Base-by-base conservation (phyloP, 2,888 invertebrate species). In the Sipha maydis region DNA sequence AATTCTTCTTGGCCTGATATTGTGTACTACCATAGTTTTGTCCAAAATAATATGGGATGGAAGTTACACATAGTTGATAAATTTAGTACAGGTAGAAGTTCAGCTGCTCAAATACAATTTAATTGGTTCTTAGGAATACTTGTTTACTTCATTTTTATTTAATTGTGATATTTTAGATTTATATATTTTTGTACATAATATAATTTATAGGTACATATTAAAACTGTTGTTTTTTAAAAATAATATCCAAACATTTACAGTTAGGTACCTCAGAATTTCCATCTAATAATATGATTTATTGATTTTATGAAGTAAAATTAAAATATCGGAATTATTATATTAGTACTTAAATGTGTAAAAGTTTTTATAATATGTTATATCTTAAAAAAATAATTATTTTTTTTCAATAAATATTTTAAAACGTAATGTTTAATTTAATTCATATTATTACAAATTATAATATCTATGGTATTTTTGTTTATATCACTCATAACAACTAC, bases 31-130 rank as follows among this genome's bases (percentile, higher is more conserved):
- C 96, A 98, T 93, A 97, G 97, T 89, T 98, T 97, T 92, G 96
- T 97, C 7, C 97, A 97, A 91, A 94, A 96, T 48, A 97, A 98
- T 92, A 98, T 98, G 97, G 98, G 98, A 90, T 98, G 97, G 94
- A 97, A 97, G 92, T 97, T 98, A 91, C 95, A 96, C 92, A 94
- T 98, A 41, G 95, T 98, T 86, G 98, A 98, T 92, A 95, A 94
- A 86, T 95, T 95, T 80, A 90, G 90, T 82, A 56, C 89, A 19
- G 89, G 90, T 31, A 83, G 83, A 67, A 89, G 34, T 41, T 76
- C 79, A 28, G 83, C 86, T 54, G 86, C 85, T 83, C 85, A 85
- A 85, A 69, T 67, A 77, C 48, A 77, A 85, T 77, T 77, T 25
- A 85, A 85, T 77, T 85, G 85, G 67, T 2, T 85, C 1, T 69